Conservation (phyloP, 2,797 vertebrate genomes). For the Otolemur crassicaudatus region DNA sequence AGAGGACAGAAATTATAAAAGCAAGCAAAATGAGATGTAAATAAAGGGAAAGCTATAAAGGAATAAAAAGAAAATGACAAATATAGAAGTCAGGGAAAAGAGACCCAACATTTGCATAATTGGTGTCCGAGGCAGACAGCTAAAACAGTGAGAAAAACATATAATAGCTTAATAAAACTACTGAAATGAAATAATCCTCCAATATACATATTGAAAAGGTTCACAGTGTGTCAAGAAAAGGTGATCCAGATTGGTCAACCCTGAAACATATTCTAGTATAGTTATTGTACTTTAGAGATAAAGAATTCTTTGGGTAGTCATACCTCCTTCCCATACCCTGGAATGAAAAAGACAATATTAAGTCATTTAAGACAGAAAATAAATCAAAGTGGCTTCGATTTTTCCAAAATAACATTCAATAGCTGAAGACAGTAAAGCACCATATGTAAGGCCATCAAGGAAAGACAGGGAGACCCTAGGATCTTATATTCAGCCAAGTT, state of each 20-base stretch:
- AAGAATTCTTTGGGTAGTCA: neutral
- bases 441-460: neutral
- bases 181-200: neutral
- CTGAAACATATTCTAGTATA: neutral
- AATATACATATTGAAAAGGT: neutral
- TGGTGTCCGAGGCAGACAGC: slow-evolving; percentile 23
- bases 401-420: neutral
- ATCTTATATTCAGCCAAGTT: neutral
- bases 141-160: neutral
- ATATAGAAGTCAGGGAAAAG: neutral
- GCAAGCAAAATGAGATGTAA: neutral
- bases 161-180: neutral
- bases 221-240: slow-evolving; percentile 20
- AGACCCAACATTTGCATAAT: slow-evolving; percentile 23
- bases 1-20: slow-evolving; percentile 13
- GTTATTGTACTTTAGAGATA: neutral
- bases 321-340: neutral
- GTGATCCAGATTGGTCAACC: neutral
- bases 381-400: slow-evolving; percentile 20
- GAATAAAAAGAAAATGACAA: neutral
- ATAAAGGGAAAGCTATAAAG: neutral
- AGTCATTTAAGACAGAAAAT: slow-evolving; percentile 39
- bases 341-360: neutral
- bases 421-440: neutral
- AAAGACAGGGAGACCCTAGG: neutral